Percentiles rank a stretch among this genome's conserved stretches.
Conservation (phyloP, 92 coral and sea anemone species). For the Zoanthus sociatus region DNA sequence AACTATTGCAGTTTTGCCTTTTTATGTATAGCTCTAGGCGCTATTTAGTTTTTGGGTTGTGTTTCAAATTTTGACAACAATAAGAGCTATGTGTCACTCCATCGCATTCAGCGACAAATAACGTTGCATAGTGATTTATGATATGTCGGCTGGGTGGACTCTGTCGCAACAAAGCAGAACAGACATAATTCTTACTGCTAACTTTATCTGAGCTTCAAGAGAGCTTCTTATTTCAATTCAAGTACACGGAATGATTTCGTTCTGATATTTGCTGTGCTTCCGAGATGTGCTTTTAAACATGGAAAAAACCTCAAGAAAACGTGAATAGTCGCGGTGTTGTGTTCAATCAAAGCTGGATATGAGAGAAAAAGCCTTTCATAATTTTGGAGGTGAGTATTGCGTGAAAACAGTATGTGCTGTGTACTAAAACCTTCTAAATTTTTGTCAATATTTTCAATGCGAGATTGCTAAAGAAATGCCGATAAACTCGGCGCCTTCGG, state of each 20-base stretch:
- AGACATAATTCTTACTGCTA: neutral
- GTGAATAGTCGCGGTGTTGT: constrained; percentile 2
- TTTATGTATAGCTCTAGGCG: constrained; percentile 8
- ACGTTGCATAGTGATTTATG: constrained; percentile 31
- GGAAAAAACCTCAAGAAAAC: neutral
- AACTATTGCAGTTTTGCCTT: neutral
- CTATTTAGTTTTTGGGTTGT: constrained; percentile 24
- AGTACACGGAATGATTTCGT: neutral
- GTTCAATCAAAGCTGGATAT: neutral
- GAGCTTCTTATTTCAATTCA: neutral
- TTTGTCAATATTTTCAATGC: neutral
- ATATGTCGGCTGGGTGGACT: constrained; percentile 24
- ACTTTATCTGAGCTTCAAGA: neutral
- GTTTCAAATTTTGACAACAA: constrained; percentile 42
- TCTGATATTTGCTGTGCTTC: neutral
- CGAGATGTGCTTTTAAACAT: neutral
- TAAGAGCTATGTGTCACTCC: constrained; percentile 38
- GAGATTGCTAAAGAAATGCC: constrained; percentile 2
- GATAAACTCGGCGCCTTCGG: constrained; percentile 34
- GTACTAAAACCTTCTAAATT: neutral
- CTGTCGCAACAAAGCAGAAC: neutral
- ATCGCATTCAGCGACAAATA: constrained; percentile 22
- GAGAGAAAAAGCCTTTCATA: neutral
- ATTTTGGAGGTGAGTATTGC: constrained; percentile 7
- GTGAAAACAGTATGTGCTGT: neutral